Evolutionary conservation across 2,888 invertebrate genomes (phyloP), one percentile per base, ranked within the genome.

Genomic region (Noctua pronuba): DNA sequence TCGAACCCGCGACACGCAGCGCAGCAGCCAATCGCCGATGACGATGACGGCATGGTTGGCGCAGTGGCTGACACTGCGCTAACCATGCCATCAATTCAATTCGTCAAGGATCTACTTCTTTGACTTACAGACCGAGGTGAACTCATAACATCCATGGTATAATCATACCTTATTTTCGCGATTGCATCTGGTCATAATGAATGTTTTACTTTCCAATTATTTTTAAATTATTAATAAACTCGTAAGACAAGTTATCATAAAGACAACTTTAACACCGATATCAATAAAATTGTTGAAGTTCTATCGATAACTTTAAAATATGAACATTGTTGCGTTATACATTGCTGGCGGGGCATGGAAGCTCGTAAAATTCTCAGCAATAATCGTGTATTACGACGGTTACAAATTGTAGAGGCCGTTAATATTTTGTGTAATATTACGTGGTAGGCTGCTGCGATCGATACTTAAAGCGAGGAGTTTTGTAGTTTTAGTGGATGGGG

Each of bases 321-420:
- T 64, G 31, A 71, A 79, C 76, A 69, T 69, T 84, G 80, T 77
- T 52, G 46, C 58, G 38, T 58, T 49, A 46, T 72, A 73, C 77
- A 82, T 70, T 77, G 77, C 73, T 46, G 41, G 69, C n/a, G 55
- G 55, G 55, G 35, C 66, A 55, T 28, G 60, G 41, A 11, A 11
- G 52, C 72, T 85, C 85, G 66, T 80, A 80, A 79, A 79, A 85
- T 75, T 67, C 38, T 73, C 62, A 44, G 71, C 72, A 74, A 60
- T 65, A 83, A 85, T 76, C 74, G 58, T 85, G 73, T 85, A 84
- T 71, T 78, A 70, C 64, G 55, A 49, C 21, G 62, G 62, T 60
- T 62, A 70, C 83, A 82, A 82, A 77, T 77, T 82, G 46, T 73
- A 41, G 62, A 49, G 69, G 46, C 41, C 28, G 66, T 58, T 70